A percentile compares a stretch with the other conserved stretches of the same genome.
Evolutionary conservation across 2,797 vertebrate genomes (phyloP).

Genomic region (Leucoraja ocellata): DNA sequence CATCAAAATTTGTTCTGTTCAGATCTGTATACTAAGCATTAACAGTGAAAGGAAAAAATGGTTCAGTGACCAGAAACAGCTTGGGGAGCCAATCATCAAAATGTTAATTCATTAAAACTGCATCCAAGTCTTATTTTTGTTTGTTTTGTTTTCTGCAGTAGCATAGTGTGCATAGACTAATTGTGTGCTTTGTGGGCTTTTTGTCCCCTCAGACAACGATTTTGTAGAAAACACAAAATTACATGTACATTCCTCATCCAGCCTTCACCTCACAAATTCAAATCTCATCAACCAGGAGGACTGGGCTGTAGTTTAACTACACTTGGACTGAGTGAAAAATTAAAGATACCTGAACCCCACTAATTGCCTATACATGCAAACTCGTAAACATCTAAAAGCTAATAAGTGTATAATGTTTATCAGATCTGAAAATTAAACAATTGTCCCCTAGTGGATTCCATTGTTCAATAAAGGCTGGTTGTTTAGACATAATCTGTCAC

Average conservation of each 20-base stretch:
- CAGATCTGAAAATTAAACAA: slow-evolving; percentile 88
- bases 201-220: slow-evolving; percentile 51
- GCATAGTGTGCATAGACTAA: slow-evolving; percentile 45
- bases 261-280: slow-evolving; percentile 72
- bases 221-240: slow-evolving; percentile 38
- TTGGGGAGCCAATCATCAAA: slow-evolving; percentile 28
- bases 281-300: slow-evolving; percentile 64
- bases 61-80: slow-evolving; percentile 29
- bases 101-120: slow-evolving; percentile 29
- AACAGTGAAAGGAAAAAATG: slow-evolving; percentile 28
- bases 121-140: neutral
- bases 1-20: slow-evolving; percentile 18
- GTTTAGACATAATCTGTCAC: slow-evolving; percentile 66
- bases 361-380: slow-evolving; percentile 97
- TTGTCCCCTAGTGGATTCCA: slow-evolving; percentile 88
- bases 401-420: slow-evolving; percentile 45
- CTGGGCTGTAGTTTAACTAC: slow-evolving; percentile 54
- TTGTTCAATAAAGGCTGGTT: slow-evolving; percentile 88
- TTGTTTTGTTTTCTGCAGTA: slow-evolving; percentile 36
- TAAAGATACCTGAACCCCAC: slow-evolving; percentile 73
- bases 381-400: slow-evolving; percentile 98
- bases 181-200: slow-evolving; percentile 48
- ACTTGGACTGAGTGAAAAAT: slow-evolving; percentile 36
- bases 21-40: slow-evolving; percentile 19
- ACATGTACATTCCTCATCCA: slow-evolving; percentile 63